Percentiles rank a stretch among this genome's conserved stretches.
These are phyloP conservation scores for Spodoptera frugiperda DNA, from an alignment of 1,140 invertebrate genomes.

Conservation along the genomic window DNA sequence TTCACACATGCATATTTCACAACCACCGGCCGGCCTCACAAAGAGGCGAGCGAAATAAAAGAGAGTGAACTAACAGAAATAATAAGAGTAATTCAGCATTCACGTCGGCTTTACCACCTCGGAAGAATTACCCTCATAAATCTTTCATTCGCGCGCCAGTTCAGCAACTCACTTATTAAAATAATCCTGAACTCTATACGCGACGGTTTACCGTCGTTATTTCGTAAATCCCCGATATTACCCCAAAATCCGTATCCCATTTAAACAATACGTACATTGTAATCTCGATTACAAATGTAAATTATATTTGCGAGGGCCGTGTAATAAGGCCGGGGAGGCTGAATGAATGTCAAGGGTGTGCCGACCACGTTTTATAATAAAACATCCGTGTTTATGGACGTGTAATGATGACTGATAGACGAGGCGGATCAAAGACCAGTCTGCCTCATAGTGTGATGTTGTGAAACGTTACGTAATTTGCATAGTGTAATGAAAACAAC, in stretches of 20 bases:
- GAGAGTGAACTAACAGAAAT: constrained; percentile 43
- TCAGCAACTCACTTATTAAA: constrained; percentile 35
- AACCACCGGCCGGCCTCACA: constrained; percentile 16
- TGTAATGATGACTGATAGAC: constrained; percentile 42
- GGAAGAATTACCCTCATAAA: constrained; percentile 55
- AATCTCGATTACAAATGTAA: constrained; percentile 47
- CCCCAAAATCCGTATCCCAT: constrained; percentile 39
- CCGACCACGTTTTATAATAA: constrained; percentile 33
- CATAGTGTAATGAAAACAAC: constrained; percentile 38
- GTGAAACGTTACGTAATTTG: constrained; percentile 36
- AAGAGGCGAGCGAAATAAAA: constrained; percentile 35
- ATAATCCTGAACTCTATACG: constrained; percentile 42
- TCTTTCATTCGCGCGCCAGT: constrained; percentile 54
- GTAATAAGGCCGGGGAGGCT: constrained; percentile 39
- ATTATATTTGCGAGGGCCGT: constrained; percentile 46
- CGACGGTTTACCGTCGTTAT: constrained; percentile 40
- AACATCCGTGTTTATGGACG: constrained; percentile 33
- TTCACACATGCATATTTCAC: constrained; percentile 29
- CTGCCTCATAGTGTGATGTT: constrained; percentile 2
- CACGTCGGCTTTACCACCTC: constrained; percentile 40
- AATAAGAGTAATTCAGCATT: constrained; percentile 46
- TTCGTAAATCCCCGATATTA: constrained; percentile 44
- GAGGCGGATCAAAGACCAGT: constrained; percentile 30
- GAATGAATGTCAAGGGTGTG: constrained; percentile 55
- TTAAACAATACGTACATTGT: constrained; percentile 42